These are phyloP conservation scores for Galleria mellonella DNA, from an alignment of 1,140 invertebrate species.

Conservation along the genomic window DNA sequence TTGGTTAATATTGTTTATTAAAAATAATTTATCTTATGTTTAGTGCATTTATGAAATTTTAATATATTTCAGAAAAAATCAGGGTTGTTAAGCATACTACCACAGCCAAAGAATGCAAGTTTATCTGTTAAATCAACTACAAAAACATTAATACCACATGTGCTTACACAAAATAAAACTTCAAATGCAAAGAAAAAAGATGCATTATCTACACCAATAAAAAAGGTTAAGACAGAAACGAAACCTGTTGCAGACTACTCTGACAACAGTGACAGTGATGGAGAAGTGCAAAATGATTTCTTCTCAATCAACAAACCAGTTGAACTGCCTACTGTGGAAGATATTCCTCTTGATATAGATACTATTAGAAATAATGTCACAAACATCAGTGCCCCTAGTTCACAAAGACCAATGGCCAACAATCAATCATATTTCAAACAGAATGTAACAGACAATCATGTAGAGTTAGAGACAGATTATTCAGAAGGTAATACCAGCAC, in stretches of 20 bases:
- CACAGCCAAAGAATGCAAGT: slow-evolving; percentile 68
- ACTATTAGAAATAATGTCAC: slow-evolving; percentile 3
- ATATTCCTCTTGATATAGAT: slow-evolving; percentile 35
- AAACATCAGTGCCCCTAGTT: slow-evolving; percentile 8
- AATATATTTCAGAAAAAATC: slow-evolving; percentile 58
- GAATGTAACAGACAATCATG: slow-evolving; percentile 16
- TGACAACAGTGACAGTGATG: slow-evolving; percentile 67
- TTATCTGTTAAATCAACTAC: slow-evolving; percentile 18
- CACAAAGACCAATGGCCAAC: slow-evolving; percentile 17
- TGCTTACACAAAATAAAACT: slow-evolving; percentile 41
- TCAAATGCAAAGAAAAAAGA: slow-evolving; percentile 37
- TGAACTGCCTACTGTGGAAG: slow-evolving; percentile 22
- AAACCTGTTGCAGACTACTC: slow-evolving; percentile 39
- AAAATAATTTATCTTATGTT: no score
- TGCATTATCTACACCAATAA: slow-evolving; percentile 19
- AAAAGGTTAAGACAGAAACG: slow-evolving; percentile 24
- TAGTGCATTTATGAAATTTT: neutral
- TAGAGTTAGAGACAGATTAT: slow-evolving; percentile 13
- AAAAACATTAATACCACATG: slow-evolving; percentile 50
- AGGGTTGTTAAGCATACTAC: slow-evolving; percentile 71
- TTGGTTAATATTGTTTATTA: neutral
- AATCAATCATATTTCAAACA: slow-evolving; percentile 57
- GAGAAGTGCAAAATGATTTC: slow-evolving; percentile 69
- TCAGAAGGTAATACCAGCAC: slow-evolving; percentile 7
- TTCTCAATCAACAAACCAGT: slow-evolving; percentile 71